Base-by-base conservation (phyloP, 2,888 invertebrate genomes). In the Mesoligia furuncula region DNA sequence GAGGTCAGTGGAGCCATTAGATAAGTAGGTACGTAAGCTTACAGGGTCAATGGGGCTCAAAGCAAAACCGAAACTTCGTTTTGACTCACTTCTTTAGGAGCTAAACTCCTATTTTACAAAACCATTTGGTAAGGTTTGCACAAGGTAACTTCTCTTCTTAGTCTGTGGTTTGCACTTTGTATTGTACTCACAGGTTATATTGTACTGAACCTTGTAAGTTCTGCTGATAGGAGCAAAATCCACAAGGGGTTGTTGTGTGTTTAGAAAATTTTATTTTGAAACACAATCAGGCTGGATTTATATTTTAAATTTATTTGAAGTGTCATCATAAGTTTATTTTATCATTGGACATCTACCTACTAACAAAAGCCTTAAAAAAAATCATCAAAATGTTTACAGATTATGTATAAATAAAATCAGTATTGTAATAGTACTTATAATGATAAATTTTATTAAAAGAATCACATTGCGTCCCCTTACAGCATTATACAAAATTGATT, bases 401-500 rank as follows among this genome's bases (percentile, higher is more conserved):
- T 8, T 48, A 48, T 48, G 17, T 27, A n/a, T 45, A 68, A 85
- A 80, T 72, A 77, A 87, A 84, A 86, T 54, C 73, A 80, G 39
- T 27, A 62, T 68, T 66, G 45, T 45, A 62, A 79, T 66, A 74
- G 75, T 83, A 83, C 83, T 84, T 88, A 88, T 45, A 69, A 68
- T 78, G 68, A 87, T 92, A 80, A 86, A 88, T 88, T 88, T 84
- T 92, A 93, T 92, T 91, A 89, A 86, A 90, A 91, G 89, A 93
- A 92, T 93, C 93, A 94, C 93, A 93, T 90, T 89, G 87, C 83
- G 79, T 92, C 87, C 89, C 87, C 92, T 93, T 94, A 94, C 77
- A 88, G 83, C 89, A 78, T 87, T 87, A 92, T 88, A 92, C 90
- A 88, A 88, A 91, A 91, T 85, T 90, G 88, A 90, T 91, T 92